Evolutionary conservation across 1,140 invertebrate genomes (phyloP), one percentile per base, ranked within the genome.

Genomic region (Caenorhabditis remanei): DNA sequence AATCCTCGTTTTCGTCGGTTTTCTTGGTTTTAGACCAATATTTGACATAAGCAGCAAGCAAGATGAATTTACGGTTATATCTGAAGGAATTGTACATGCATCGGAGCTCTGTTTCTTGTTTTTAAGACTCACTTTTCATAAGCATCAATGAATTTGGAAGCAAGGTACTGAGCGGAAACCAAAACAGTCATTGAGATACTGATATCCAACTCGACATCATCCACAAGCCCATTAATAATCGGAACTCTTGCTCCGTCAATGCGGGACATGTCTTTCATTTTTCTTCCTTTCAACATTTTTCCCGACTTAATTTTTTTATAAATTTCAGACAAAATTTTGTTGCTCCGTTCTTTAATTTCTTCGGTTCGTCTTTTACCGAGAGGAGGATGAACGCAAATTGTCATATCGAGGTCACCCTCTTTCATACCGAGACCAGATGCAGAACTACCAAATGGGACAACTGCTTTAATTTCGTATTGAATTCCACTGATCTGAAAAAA

Each of bases 391-490:
- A 63, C 21, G n/a, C 58, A 63, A n/a, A 63, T 32, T 32, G 21
- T 63, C 58, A 63, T 63, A 63, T 63, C 58, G 6, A 63, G 24
- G 32, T 63, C 58, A 0, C 58, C 58, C 1, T 21, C 58, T 5
- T 6, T 32, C 58, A 63, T 63, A n/a, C 58, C 58, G 2, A 63
- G 58, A 32, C 21, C 58, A 21, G 58, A 63, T 32, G 58, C 58
- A 24, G 58, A 63, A 63, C 58, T 63, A 32, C 58, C 58, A 21
- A 63, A 63, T 24, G 58, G 58, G n/a, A 63, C 58, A 32, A 63
- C 58, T 32, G 58, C 58, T 63, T 32, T 24, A 7, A 63, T 14
- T 32, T 63, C 58, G 58, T 32, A 63, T 63, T 63, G n/a, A 24
- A 24, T 11, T 32, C 24, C 21, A n/a, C 32, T 24, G 5, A 63